A percentile compares a stretch with the other conserved stretches of the same genome.
These are phyloP conservation scores for Agonopterix alstromeriana DNA, from an alignment of 2,888 invertebrate genomes.

Conservation along the genomic window DNA sequence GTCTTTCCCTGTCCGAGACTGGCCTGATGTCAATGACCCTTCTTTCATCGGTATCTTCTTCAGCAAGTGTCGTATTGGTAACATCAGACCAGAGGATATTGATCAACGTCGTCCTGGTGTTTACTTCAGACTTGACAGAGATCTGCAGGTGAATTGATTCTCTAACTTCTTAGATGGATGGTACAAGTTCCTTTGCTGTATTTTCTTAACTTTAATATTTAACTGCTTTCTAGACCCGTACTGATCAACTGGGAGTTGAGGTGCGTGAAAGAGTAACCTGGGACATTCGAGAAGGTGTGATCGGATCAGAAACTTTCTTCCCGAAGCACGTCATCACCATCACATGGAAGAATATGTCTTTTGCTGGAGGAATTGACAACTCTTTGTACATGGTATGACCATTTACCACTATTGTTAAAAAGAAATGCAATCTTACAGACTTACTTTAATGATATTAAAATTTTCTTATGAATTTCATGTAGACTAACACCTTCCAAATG, in stretches of 20 bases:
- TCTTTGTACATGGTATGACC: constrained; percentile 80
- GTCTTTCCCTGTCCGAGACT: constrained; percentile 90
- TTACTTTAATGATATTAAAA: not conserved
- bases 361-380: constrained; percentile 90
- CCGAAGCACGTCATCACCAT: constrained; percentile 94
- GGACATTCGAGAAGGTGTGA: constrained; percentile 93
- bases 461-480: constrained; percentile 17
- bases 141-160: constrained; percentile 49
- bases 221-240: constrained; percentile 70
- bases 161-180: too few relatives aligned
- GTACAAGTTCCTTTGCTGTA: not conserved
- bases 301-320: constrained; percentile 92
- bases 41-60: constrained; percentile 96
- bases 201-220: not conserved
- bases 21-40: constrained; percentile 92
- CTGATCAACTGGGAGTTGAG: constrained; percentile 90
- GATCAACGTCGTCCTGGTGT: constrained; percentile 88
- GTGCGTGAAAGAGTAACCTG: constrained; percentile 90
- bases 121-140: constrained; percentile 83
- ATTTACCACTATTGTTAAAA: not conserved
- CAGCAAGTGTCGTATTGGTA: constrained; percentile 90
- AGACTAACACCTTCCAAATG: constrained; percentile 98
- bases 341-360: constrained; percentile 98
- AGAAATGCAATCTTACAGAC: not conserved
- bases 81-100: constrained; percentile 81